A percentile compares a stretch with the other conserved stretches of the same genome.
Conservation (phyloP, 2,888 invertebrate genomes). For the Andrena fulva region DNA sequence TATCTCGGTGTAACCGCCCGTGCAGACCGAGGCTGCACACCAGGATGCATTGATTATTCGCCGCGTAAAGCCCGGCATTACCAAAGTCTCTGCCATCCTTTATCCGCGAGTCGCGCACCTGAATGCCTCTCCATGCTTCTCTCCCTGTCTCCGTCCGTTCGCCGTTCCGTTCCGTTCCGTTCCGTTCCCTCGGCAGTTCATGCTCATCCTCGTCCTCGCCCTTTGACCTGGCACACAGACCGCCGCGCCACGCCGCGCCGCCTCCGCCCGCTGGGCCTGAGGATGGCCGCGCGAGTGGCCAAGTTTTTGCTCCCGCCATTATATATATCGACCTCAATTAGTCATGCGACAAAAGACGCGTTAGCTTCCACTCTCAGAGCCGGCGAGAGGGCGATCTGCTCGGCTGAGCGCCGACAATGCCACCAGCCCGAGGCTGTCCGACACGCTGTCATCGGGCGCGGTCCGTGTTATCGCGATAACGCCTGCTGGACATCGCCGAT, state of each 20-base stretch:
- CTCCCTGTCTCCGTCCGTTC: constrained; percentile 5
- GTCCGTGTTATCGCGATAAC: constrained; percentile 64
- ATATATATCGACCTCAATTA: constrained; percentile 80
- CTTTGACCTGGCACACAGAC: constrained; percentile 62
- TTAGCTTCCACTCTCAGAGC: constrained; percentile 67
- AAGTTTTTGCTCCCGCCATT: constrained; percentile 72
- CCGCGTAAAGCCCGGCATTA: constrained; percentile 77
- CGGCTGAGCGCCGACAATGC: constrained; percentile 72
- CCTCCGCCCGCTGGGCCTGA: constrained; percentile 40
- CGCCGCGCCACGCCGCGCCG: constrained; percentile 23
- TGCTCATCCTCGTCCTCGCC: constrained; percentile 67
- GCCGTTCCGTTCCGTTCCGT: constrained; percentile 33
- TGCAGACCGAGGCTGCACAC: constrained; percentile 64
- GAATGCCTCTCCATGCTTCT: constrained; percentile 68
- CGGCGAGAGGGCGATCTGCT: constrained; percentile 69
- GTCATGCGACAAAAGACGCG: constrained; percentile 79
- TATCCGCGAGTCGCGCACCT: constrained; percentile 76
- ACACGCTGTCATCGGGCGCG: constrained; percentile 62
- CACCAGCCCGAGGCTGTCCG: constrained; percentile 31
- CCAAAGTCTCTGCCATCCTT: constrained; percentile 76
- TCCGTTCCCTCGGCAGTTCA: constrained; percentile 20
- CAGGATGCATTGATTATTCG: constrained; percentile 81
- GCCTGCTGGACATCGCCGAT: constrained; percentile 58
- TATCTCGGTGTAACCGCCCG: constrained; percentile 73
- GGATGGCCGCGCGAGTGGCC: constrained; percentile 45